Conservation (phyloP, 2,113 vertebrate species). For the Sinocyclocheilus anshuiensis region DNA sequence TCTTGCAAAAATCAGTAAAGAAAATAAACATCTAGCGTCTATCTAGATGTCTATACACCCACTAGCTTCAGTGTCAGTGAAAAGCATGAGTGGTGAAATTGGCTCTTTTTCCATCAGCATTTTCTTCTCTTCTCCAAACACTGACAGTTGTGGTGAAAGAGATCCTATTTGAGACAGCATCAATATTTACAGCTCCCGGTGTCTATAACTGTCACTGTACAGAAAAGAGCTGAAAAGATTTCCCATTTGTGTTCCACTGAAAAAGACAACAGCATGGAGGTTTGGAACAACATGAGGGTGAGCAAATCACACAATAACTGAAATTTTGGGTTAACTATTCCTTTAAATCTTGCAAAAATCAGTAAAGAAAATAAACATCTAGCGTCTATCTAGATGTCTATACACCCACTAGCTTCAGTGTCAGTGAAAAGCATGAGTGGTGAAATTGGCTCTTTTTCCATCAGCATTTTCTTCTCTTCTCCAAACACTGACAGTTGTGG, state of each 20-base stretch:
- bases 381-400: no score
- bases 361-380: background rate
- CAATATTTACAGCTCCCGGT: constrained; percentile 56
- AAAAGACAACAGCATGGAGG: no score
- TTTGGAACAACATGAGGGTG: no score
- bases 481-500: constrained; percentile 28
- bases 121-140: constrained; percentile 23
- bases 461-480: constrained; percentile 29
- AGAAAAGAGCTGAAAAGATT: no score
- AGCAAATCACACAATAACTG: no score
- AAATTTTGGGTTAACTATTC: no score
- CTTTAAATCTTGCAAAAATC: background rate
- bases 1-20: background rate
- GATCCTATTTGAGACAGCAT: constrained; percentile 55
- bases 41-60: no score
- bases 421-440: constrained; percentile 28
- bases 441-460: constrained; percentile 41
- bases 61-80: constrained; percentile 32
- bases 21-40: background rate
- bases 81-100: constrained; percentile 9
- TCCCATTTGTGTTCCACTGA: no score
- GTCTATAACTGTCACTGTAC: constrained; percentile 32
- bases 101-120: constrained; percentile 42
- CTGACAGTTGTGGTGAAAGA: constrained; percentile 46
- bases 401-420: background rate